These are phyloP conservation scores for Epirrhoe tristata DNA, from an alignment of 2,888 invertebrate genomes.

Conservation along the genomic window DNA sequence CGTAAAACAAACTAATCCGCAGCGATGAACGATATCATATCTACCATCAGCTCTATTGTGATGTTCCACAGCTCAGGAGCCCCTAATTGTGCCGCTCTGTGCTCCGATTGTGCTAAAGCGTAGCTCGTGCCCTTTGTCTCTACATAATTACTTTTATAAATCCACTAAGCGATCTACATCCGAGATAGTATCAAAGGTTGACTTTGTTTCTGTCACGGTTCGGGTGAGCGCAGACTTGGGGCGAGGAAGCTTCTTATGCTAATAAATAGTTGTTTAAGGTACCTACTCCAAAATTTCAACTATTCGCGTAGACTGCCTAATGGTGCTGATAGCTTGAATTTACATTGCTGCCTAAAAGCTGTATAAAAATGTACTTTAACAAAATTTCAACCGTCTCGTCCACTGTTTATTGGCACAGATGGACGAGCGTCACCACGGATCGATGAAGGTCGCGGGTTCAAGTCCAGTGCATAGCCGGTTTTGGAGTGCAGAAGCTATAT, in stretches of 20 bases:
- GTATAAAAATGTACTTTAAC: too few species aligned
- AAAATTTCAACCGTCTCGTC: too few species aligned
- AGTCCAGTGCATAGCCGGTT: neutral
- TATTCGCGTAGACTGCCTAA: too few species aligned
- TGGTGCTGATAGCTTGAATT: too few species aligned
- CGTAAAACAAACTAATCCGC: conserved; percentile 73
- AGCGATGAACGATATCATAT: conserved; percentile 61
- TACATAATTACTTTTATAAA: conserved; percentile 74
- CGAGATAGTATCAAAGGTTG: conserved; percentile 69
- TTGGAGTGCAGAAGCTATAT: neutral
- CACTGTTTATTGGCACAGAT: too few species aligned
- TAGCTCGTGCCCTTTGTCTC: conserved; percentile 69
- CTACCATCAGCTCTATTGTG: conserved; percentile 74
- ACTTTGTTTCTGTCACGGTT: conserved; percentile 66
- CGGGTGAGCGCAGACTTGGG: conserved; percentile 31
- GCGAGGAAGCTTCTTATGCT: neutral
- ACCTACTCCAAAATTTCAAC: too few species aligned
- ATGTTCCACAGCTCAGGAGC: conserved; percentile 59
- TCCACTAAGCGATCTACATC: conserved; percentile 73
- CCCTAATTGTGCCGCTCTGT: conserved; percentile 55
- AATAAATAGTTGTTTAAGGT: neutral
- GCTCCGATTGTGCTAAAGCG: conserved; percentile 49
- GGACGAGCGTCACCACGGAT: too few species aligned
- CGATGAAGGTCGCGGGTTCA: too few species aligned
- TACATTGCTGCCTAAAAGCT: too few species aligned